phyloP scores from a whole-genome alignment of 2,797 vertebrate species.

The Gambusia yucatana region DNA sequence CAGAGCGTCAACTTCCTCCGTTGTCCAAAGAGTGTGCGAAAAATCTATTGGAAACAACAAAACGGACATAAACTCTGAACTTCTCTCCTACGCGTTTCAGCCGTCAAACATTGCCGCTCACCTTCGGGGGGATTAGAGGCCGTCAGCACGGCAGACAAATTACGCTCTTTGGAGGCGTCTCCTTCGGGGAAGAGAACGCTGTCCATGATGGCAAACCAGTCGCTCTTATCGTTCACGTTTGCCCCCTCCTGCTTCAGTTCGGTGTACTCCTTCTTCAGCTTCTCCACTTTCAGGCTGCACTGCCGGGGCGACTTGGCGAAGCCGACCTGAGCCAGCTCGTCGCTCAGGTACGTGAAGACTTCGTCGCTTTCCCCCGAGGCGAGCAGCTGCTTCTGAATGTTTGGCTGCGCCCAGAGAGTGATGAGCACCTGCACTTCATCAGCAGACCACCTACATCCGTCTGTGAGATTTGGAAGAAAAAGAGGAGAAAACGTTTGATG shows the following conservation, averaged over 20 bases:
- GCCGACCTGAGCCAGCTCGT: slow-evolving; percentile 36
- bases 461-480: neutral
- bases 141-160: slow-evolving; percentile 9
- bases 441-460: slow-evolving; percentile 27
- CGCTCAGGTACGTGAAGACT: slow-evolving; percentile 43
- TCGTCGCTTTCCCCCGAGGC: neutral
- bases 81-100: neutral
- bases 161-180: slow-evolving; percentile 4
- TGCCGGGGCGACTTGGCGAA: slow-evolving; percentile 42
- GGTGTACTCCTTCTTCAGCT: slow-evolving; percentile 34
- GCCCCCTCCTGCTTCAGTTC: slow-evolving; percentile 5
- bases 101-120: neutral
- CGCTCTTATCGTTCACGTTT: neutral
- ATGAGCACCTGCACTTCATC: slow-evolving; percentile 52
- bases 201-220: slow-evolving; percentile 51
- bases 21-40: slow-evolving; percentile 15
- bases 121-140: slow-evolving; percentile 12
- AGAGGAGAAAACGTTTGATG: neutral
- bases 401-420: slow-evolving; percentile 49
- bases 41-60: slow-evolving; percentile 1
- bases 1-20: slow-evolving; percentile 37
- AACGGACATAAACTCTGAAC: neutral
- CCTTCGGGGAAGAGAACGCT: slow-evolving; percentile 17
- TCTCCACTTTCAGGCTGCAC: slow-evolving; percentile 37
- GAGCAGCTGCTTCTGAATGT: slow-evolving; percentile 43